phyloP scores from a whole-genome alignment of 2,113 vertebrate species.

The Alligator sinensis region DNA sequence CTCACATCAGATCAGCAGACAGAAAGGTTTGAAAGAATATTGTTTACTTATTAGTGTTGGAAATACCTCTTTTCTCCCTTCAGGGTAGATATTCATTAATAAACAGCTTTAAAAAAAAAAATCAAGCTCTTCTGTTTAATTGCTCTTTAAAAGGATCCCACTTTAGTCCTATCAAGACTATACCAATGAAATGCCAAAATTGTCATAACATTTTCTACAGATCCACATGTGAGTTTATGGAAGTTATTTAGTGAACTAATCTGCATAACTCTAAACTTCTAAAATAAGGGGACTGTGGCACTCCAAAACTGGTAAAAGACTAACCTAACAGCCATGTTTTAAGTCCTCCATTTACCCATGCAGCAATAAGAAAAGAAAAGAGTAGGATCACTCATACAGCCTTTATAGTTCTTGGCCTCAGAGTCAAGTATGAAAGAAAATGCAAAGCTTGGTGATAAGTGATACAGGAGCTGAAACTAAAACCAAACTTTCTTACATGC shows the following conservation, averaged over 20 bases:
- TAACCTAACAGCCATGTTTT: not conserved
- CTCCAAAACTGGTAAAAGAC: not conserved
- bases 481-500: not conserved
- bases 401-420: fast-evolving
- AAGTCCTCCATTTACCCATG: not conserved
- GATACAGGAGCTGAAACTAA: not conserved
- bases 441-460: not conserved
- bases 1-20: constrained; percentile 1
- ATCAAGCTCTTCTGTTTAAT: not conserved
- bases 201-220: not conserved
- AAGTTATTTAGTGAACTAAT: not conserved
- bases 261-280: fast-evolving
- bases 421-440: not conserved
- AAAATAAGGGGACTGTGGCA: fast-evolving
- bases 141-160: not conserved
- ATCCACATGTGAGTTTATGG: not conserved
- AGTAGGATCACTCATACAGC: not conserved
- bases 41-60: not conserved
- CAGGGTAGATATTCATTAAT: fast-evolving
- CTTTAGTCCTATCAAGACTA: not conserved
- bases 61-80: not conserved
- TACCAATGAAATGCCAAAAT: not conserved
- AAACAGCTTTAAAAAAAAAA: not conserved
- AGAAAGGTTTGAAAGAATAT: fast-evolving
- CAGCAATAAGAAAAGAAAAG: too few relatives aligned